Conservation (phyloP, 2,888 invertebrate genomes). For the Euplagia quadripunctaria region DNA sequence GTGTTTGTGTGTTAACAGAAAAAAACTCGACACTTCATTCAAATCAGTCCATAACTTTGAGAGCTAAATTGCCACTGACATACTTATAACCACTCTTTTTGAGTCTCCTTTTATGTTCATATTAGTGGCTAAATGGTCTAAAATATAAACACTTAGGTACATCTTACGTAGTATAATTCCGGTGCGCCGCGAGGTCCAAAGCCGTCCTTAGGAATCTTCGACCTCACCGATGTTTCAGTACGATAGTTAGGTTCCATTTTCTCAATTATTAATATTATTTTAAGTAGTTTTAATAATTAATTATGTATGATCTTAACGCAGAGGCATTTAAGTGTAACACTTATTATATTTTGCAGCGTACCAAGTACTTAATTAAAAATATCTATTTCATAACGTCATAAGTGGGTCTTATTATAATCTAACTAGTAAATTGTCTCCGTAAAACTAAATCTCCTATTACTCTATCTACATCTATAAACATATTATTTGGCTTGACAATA, state of each 20-base stretch:
- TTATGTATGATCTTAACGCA: background rate
- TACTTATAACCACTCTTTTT: too few species aligned
- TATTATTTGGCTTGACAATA: too few species aligned
- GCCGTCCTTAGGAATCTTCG: slow-evolving; percentile 76
- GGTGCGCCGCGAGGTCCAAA: slow-evolving; percentile 73
- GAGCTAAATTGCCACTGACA: too few species aligned
- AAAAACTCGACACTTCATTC: too few species aligned
- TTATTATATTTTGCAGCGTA: background rate
- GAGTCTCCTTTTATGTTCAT: background rate
- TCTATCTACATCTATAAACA: too few species aligned
- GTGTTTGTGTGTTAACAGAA: too few species aligned
- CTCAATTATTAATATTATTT: background rate
- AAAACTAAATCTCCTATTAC: background rate
- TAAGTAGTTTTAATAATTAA: background rate
- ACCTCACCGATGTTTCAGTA: slow-evolving; percentile 31
- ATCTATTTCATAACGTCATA: background rate
- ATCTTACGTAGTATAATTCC: slow-evolving; percentile 73
- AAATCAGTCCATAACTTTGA: too few species aligned
- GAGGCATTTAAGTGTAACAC: background rate
- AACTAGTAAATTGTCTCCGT: background rate
- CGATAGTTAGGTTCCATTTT: background rate
- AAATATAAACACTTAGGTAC: background rate
- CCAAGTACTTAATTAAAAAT: background rate
- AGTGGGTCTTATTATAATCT: background rate
- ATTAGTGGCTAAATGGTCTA: background rate